Conservation (phyloP, 2,113 vertebrate species). For the Tupaia chinensis region DNA sequence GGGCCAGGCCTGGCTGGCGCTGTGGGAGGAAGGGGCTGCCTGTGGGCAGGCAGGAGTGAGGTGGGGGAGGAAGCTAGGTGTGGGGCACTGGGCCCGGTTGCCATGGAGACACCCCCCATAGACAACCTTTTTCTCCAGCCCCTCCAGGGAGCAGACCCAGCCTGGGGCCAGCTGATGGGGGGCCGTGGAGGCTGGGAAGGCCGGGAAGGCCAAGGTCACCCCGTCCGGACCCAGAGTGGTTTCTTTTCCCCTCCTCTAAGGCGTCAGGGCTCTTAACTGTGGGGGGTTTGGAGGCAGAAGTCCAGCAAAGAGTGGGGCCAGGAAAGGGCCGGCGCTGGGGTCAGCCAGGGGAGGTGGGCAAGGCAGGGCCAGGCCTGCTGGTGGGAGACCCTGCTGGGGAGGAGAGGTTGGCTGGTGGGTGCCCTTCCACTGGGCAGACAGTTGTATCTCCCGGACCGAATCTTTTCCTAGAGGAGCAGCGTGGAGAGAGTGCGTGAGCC, state of each 20-base stretch:
- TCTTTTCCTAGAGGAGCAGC: neutral
- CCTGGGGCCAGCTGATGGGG: neutral
- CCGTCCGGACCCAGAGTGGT: neutral
- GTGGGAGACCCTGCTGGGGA: neutral
- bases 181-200: neutral
- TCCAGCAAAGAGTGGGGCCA: neutral
- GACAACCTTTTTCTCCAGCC: constrained; percentile 29
- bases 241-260: neutral
- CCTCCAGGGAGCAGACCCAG: neutral
- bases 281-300: neutral
- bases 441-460: neutral
- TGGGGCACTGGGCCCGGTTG: constrained; percentile 66
- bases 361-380: neutral
- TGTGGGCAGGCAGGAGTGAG: constrained; percentile 51
- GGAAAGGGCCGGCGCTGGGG: too few relatives aligned
- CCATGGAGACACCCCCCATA: constrained; percentile 76
- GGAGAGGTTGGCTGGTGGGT: neutral
- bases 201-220: constrained; percentile 76
- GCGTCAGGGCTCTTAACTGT: neutral
- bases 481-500: neutral
- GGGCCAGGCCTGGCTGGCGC: neutral
- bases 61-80: constrained; percentile 46
- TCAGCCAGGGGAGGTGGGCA: neutral
- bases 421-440: neutral
- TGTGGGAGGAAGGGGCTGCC: constrained; percentile 6